Base-by-base conservation (phyloP, 2,113 vertebrate species). In the Callopanchax toddi region DNA sequence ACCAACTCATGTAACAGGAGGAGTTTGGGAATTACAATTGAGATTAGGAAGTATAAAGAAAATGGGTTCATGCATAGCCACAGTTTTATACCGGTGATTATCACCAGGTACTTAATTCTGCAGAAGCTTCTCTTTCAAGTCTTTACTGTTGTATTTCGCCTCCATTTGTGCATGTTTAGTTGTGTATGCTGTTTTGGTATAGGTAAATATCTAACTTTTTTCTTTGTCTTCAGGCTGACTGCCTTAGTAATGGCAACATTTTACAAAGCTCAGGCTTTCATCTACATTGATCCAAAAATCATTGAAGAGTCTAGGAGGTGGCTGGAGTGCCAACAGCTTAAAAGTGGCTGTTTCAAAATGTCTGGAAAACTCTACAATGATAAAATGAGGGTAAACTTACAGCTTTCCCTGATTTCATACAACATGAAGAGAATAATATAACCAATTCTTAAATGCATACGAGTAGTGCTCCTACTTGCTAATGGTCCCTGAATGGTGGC, bases 221-320 rank as follows among this genome's bases (percentile, higher is more conserved):
- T 37, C 21, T 15, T 48, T 2, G 60, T 71, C 22, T 26, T 43
- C 80, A 95, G 94, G 92, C 83, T 96, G 77, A 95, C 93, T 7
- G 92, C 93, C 16, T 94, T 94, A 82, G 92, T 94, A 13, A 53
- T 91, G 77, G 85, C 86, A 63, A 86, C 86, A 7, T 94, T 94
- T 25, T 82, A 83, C 18, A 90, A 89, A 74, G 92, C 91, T 6
- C 76, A 75, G 43, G 65, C 74, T 9, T 82, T 91, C 32, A 70
- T 94, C 52, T 93, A 78, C 67, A 84, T 94, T 5, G 74, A 93
- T 5, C 74, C 86, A 17, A 0, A 11, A 0, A 79, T 78, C 0
- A 81, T 93, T 11, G 1, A 26, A 3, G 44, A 62, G 0, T 73
- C 93, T 20, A 71, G 89, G 32, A 2, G 4, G 8, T 94, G 94